Evolutionary conservation across 2,113 vertebrate species (phyloP).

Genomic region (Petrocephalus zakoni): DNA sequence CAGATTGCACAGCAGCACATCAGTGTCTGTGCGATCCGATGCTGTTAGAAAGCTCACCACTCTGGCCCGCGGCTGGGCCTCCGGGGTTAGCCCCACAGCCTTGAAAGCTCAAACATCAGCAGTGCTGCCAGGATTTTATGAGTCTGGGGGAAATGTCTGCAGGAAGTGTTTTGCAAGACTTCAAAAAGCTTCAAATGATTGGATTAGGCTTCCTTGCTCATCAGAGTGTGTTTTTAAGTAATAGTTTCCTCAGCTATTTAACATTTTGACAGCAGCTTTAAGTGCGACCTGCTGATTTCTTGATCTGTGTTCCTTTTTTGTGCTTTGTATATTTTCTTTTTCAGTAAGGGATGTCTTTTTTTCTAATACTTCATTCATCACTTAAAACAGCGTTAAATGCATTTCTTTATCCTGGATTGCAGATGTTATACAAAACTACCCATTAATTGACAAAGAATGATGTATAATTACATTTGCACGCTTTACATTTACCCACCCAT

Average conservation of each 20-base stretch:
- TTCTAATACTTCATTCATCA: background rate
- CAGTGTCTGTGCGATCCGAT: background rate
- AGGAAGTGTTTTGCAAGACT: slow-evolving; percentile 7
- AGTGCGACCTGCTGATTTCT: background rate
- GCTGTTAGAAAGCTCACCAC: background rate
- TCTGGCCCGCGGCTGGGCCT: background rate
- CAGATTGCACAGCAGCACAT: background rate
- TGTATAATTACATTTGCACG: background rate
- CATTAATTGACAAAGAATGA: background rate
- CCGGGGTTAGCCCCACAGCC: background rate
- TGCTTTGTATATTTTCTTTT: background rate
- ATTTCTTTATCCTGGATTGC: background rate
- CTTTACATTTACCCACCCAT: no score
- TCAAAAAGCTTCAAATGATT: slow-evolving; percentile 9
- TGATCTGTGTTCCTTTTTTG: background rate
- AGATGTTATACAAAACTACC: background rate
- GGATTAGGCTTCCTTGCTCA: background rate
- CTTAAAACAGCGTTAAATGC: background rate
- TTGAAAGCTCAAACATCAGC: background rate
- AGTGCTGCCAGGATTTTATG: background rate
- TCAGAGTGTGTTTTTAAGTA: slow-evolving; percentile 10
- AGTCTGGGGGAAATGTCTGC: slow-evolving; percentile 19
- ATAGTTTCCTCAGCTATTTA: background rate
- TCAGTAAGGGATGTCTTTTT: background rate
- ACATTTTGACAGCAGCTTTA: background rate